A percentile compares a stretch with the other conserved stretches of the same genome.
Evolutionary conservation across 1,140 invertebrate species (phyloP).

Genomic region (Aphaenogaster rudis): DNA sequence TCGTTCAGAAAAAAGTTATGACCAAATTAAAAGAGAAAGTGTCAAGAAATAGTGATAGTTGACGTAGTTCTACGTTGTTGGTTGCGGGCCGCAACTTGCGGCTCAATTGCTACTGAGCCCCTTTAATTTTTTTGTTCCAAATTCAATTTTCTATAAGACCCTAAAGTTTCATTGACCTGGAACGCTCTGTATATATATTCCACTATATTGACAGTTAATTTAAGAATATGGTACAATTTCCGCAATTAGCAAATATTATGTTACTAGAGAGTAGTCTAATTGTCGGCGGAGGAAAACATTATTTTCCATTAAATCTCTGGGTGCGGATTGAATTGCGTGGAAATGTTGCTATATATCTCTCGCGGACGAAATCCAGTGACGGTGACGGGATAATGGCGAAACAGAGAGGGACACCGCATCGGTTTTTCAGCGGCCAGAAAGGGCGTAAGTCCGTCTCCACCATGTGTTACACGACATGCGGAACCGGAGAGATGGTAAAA

Average conservation of each 20-base stretch:
- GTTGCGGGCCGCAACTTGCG: too few relatives aligned
- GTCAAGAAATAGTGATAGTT: too few relatives aligned
- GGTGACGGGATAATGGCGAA: conserved; percentile 53
- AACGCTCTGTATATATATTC: background rate
- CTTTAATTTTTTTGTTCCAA: too few relatives aligned
- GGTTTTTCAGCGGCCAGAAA: conserved; percentile 60
- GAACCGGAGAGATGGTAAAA: conserved; percentile 76
- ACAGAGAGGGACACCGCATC: conserved; percentile 34
- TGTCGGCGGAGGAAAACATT: conserved; percentile 16
- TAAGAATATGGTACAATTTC: background rate
- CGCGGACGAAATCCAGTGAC: background rate
- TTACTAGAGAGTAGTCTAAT: conserved; percentile 3
- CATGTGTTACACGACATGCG: conserved; percentile 70
- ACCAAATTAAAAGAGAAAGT: too few relatives aligned
- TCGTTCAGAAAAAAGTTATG: too few relatives aligned
- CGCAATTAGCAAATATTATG: conserved; percentile 21
- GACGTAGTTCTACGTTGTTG: too few relatives aligned
- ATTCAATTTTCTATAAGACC: too few relatives aligned
- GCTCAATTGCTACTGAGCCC: too few relatives aligned
- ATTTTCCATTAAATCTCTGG: conserved; percentile 41
- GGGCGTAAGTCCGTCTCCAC: conserved; percentile 63
- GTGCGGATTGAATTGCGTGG: conserved; percentile 43
- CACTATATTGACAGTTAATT: conserved; percentile 1
- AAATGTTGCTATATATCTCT: conserved; percentile 21
- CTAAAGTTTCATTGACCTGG: too few relatives aligned